A percentile compares a stretch with the other conserved stretches of the same genome.
phyloP scores from a whole-genome alignment of 2,113 vertebrate species.

The Nannospalax galili region DNA sequence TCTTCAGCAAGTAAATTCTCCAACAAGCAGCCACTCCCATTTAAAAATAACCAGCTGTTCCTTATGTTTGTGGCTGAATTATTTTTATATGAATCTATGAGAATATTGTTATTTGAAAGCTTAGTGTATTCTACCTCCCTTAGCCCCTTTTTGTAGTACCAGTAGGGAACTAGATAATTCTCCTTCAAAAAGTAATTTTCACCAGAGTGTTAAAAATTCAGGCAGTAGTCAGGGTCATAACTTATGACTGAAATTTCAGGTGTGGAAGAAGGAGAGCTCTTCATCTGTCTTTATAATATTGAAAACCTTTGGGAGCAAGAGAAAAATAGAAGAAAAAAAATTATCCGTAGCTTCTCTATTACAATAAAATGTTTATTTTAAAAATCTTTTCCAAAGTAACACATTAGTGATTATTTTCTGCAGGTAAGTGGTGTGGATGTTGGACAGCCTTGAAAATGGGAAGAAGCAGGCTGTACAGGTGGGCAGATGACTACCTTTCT shows the following conservation, averaged over 20 bases:
- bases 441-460: rapidly evolving
- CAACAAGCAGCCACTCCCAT: neutral
- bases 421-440: neutral
- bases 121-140: neutral
- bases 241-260: too few species aligned
- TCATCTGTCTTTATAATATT: neutral
- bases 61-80: neutral
- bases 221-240: neutral
- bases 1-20: conserved; percentile 20
- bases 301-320: conserved; percentile 26
- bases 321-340: conserved; percentile 1
- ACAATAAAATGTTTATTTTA: conserved; percentile 12
- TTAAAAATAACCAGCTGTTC: conserved; percentile 11
- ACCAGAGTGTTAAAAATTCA: neutral
- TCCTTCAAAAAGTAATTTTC: conserved; percentile 7
- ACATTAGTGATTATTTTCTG: neutral
- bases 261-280: neutral
- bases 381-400: neutral
- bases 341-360: neutral
- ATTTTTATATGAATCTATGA: conserved; percentile 17
- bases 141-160: neutral
- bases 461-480: neutral
- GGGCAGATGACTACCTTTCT: rapidly evolving
- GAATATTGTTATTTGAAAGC: neutral
- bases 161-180: neutral